Evolutionary conservation across 2,113 vertebrate species (phyloP).

Genomic region (Rynchops niger): DNA sequence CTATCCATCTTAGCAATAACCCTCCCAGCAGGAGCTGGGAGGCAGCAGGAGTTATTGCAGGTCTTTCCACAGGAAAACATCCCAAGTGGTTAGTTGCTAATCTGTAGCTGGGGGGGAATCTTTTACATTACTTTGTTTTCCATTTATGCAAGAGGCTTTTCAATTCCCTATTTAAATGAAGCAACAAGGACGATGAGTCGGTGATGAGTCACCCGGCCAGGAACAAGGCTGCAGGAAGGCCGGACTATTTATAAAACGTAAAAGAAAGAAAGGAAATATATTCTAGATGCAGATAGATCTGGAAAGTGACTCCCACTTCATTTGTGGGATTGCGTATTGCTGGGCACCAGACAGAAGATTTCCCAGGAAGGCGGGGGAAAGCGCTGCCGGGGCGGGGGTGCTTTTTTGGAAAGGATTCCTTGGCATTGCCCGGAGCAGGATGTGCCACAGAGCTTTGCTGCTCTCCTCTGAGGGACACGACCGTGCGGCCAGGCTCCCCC

Average conservation of each 20-base stretch:
- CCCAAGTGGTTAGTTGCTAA: neutral
- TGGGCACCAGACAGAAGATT: neutral
- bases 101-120: neutral
- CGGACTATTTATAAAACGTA: slow-evolving; percentile 46
- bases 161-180: neutral
- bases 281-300: slow-evolving; percentile 2
- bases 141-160: neutral
- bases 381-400: fast-evolving
- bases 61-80: neutral
- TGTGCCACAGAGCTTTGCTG: neutral
- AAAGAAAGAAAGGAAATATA: slow-evolving; percentile 60
- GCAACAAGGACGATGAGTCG: neutral
- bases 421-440: neutral
- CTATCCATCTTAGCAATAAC: neutral
- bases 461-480: neutral
- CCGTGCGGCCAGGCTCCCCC: neutral
- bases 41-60: neutral
- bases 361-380: neutral
- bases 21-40: neutral
- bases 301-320: neutral
- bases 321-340: neutral
- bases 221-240: slow-evolving; percentile 42
- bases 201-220: slow-evolving; percentile 46
- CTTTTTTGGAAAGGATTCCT: neutral
- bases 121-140: neutral